Evolutionary conservation across 2,888 invertebrate genomes (phyloP), one percentile per base, ranked within the genome.

Genomic region (Heliconius cydno): DNA sequence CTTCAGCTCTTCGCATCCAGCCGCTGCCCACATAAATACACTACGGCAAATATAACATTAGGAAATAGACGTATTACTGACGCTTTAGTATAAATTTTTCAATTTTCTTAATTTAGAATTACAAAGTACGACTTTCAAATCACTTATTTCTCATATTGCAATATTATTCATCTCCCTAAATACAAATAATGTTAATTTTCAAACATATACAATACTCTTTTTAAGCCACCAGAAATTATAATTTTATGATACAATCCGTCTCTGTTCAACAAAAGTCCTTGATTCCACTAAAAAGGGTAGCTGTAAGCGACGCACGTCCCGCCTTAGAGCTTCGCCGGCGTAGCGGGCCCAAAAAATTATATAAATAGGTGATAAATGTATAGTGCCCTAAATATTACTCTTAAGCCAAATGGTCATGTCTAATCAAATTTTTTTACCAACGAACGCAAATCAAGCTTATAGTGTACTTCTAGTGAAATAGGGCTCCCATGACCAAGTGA

Each of bases 291-390:
- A 89, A 84, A 83, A 86, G 86, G 86, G 80, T 78, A 82, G 83
- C 85, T 85, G 86, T 86, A 88, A 57, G 85, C 88, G 72, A 63
- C 84, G 84, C 88, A 88, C 89, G 89, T 88, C 84, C 77, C 86
- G 84, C 81, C 84, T 80, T 83, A 83, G 82, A 82, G 83, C 84
- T 83, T 79, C 82, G 85, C 82, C 84, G 84, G 73, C 84, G 81
- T 81, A 81, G 81, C 84, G 83, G 83, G 81, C 78, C 73, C 80
- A 82, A 79, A 82, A 84, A 84, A 86, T 86, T 84, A 85, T 84
- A 85, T 85, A 86, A 85, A 85, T 85, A 84, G 84, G 84, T 82
- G 84, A 86, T 87, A 86, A 86, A 86, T 85, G 84, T 82, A 82
- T 81, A 82, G 82, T 82, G 80, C 83, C 80, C 82, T 46, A 84